A percentile compares a stretch with the other conserved stretches of the same genome.
phyloP scores from a whole-genome alignment of 1,140 invertebrate genomes.

The Halotydeus destructor region DNA sequence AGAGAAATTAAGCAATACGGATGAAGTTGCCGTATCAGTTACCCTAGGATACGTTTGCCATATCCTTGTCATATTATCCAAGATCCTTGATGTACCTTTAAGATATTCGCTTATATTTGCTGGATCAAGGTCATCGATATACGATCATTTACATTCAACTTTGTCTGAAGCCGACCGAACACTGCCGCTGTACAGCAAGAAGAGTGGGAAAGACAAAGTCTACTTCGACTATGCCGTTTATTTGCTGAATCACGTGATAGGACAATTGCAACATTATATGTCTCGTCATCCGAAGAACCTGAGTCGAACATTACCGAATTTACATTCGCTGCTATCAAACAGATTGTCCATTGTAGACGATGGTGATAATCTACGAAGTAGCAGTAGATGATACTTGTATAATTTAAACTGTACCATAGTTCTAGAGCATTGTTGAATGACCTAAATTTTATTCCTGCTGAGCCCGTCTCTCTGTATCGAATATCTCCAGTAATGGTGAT shows the following conservation, averaged over 20 bases:
- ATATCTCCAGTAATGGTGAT: too few species aligned
- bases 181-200: conserved; percentile 50
- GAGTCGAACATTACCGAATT: conserved; percentile 46
- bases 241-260: conserved; percentile 68
- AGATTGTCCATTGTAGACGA: too few species aligned
- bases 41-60: conserved; percentile 61
- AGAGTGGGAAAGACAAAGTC: conserved; percentile 39
- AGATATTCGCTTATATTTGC: conserved; percentile 51
- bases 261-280: conserved; percentile 50
- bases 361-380: too few species aligned
- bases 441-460: too few species aligned
- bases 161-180: conserved; percentile 24
- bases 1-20: conserved; percentile 36
- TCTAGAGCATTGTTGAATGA: too few species aligned
- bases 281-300: conserved; percentile 44
- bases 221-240: conserved; percentile 62
- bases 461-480: too few species aligned
- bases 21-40: conserved; percentile 44
- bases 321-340: conserved; percentile 35
- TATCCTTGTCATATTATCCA: conserved; percentile 50
- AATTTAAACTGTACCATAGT: too few species aligned
- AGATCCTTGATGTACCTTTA: conserved; percentile 53
- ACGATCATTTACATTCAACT: conserved; percentile 41
- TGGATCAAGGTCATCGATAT: conserved; percentile 50
- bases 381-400: too few species aligned